phyloP scores from a whole-genome alignment of 2,888 invertebrate genomes.

The Sisyra nigra region DNA sequence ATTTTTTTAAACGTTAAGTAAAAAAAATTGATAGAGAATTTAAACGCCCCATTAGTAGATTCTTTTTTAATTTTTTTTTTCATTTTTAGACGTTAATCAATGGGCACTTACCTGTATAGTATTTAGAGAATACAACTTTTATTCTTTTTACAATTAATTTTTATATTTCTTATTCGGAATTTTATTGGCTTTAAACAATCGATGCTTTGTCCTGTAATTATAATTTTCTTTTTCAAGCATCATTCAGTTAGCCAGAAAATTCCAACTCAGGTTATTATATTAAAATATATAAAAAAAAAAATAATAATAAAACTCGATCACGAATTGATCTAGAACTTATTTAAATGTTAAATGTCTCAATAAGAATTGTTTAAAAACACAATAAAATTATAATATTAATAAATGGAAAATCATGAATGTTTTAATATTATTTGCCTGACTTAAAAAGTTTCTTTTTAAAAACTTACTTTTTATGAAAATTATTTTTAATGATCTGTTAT shows the following conservation, averaged over 20 bases:
- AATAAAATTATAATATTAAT: too few species aligned
- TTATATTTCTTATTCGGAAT: neutral
- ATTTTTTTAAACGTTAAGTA: neutral
- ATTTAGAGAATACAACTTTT: neutral
- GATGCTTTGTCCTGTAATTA: neutral
- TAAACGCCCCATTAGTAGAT: too few species aligned
- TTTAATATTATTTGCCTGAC: conserved; percentile 1
- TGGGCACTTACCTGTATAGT: conserved; percentile 6
- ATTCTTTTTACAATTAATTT: neutral
- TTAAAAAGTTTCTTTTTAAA: neutral
- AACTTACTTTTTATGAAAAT: neutral
- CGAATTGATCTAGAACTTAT: neutral
- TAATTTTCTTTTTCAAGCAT: neutral
- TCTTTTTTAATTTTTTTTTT: too few species aligned
- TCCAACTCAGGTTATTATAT: neutral
- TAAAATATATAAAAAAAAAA: too few species aligned
- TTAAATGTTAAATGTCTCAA: too few species aligned
- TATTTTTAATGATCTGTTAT: neutral
- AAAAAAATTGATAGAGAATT: too few species aligned
- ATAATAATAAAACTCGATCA: neutral
- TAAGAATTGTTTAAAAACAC: too few species aligned
- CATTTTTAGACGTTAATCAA: neutral
- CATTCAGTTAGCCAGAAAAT: neutral
- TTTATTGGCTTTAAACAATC: neutral
- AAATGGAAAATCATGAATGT: neutral